Evolutionary conservation across 2,113 vertebrate species (phyloP).

Genomic region (Ochotona princeps): DNA sequence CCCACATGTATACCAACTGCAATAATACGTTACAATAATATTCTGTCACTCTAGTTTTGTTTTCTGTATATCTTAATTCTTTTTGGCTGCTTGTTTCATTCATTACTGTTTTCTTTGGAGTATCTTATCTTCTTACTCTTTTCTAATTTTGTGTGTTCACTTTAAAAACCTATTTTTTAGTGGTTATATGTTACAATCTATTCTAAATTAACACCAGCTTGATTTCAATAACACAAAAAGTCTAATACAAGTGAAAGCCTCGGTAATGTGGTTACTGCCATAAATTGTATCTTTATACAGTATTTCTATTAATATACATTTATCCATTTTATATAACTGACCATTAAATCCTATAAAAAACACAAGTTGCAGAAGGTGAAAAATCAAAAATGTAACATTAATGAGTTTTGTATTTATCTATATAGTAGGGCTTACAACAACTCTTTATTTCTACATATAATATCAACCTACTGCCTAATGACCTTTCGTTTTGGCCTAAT

Average conservation of each 20-base stretch:
- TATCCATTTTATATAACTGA: no score
- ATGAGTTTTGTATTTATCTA: no score
- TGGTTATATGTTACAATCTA: not conserved
- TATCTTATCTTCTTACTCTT: not conserved
- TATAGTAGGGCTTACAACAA: no score
- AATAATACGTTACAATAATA: no score
- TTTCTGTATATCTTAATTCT: not conserved
- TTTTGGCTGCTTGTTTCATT: not conserved
- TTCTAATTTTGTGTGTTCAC: not conserved
- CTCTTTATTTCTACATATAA: no score
- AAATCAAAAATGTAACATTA: no score
- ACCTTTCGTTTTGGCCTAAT: no score
- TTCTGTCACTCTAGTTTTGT: not conserved
- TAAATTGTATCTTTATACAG: not conserved
- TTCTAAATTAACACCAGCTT: not conserved
- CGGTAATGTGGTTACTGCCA: not conserved
- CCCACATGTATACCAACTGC: not conserved
- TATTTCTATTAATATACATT: no score
- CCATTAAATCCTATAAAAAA: no score
- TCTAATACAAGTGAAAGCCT: not conserved
- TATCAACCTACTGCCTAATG: no score
- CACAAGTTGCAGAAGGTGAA: no score
- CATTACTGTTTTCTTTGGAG: not conserved
- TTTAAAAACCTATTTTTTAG: not conserved
- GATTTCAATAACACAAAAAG: not conserved